Percentiles rank a stretch among this genome's conserved stretches.
Conservation (phyloP, 1,140 invertebrate genomes). For the Conus betulinus region DNA sequence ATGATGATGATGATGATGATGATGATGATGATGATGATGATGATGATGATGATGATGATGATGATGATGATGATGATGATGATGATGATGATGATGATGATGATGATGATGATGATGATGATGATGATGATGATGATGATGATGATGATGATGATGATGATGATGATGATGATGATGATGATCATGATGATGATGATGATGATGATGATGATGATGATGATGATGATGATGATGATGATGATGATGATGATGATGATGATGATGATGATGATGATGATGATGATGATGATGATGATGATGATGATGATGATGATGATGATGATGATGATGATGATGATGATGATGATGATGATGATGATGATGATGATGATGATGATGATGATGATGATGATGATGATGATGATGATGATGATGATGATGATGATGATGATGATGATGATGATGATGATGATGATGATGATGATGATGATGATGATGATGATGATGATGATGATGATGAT, state of each 20-base stretch:
- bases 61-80: not conserved
- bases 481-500: not conserved
- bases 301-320: constrained; percentile 20
- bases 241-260: not conserved
- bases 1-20: not conserved
- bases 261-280: not conserved
- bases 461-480: not conserved
- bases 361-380: not conserved
- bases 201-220: constrained; percentile 6
- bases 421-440: not conserved
- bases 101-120: constrained; percentile 1
- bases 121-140: not conserved
- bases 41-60: not conserved
- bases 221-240: not conserved
- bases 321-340: not conserved
- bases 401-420: not conserved
- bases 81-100: not conserved
- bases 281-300: not conserved
- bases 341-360: not conserved
- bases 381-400: not conserved
- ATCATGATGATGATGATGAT: constrained; percentile 1
- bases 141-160: not conserved
- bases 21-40: not conserved
- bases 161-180: not conserved
- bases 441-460: not conserved